A percentile compares a stretch with the other conserved stretches of the same genome.
phyloP scores from a whole-genome alignment of 2,113 vertebrate genomes.

The Alaudala cheleensis region DNA sequence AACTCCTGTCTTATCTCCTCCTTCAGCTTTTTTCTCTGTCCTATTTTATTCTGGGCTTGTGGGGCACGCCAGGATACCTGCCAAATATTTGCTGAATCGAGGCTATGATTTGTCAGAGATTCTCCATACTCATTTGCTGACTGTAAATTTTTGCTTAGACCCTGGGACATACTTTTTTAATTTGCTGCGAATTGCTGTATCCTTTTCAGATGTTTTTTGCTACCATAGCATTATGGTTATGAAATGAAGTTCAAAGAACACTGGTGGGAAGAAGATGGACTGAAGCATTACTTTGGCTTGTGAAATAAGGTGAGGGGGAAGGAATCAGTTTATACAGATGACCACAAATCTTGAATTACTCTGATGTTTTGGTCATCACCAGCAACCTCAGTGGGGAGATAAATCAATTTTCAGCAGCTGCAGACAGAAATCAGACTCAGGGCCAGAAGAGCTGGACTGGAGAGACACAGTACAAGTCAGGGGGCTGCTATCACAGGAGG shows the following conservation, averaged over 20 bases:
- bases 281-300: neutral
- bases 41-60: neutral
- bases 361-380: slow-evolving; percentile 56
- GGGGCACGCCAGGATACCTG: neutral
- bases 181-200: neutral
- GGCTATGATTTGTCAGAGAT: neutral
- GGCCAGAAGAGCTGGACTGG: slow-evolving; percentile 23
- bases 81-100: slow-evolving; percentile 44
- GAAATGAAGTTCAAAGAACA: slow-evolving; percentile 23
- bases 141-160: neutral
- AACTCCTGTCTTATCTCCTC: neutral
- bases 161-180: slow-evolving; percentile 25
- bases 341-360: slow-evolving; percentile 40
- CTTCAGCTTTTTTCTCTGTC: neutral
- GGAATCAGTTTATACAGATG: neutral
- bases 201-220: slow-evolving; percentile 42
- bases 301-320: neutral
- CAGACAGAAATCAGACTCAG: slow-evolving; percentile 35
- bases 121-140: neutral
- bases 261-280: neutral
- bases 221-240: slow-evolving; percentile 36
- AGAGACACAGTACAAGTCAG: neutral
- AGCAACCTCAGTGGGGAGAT: slow-evolving; percentile 7
- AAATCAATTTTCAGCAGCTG: slow-evolving; percentile 53
- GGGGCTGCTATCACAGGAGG: slow-evolving; percentile 22